These are phyloP conservation scores for Zapus hudsonius DNA, from an alignment of 2,113 vertebrate genomes.

Conservation along the genomic window DNA sequence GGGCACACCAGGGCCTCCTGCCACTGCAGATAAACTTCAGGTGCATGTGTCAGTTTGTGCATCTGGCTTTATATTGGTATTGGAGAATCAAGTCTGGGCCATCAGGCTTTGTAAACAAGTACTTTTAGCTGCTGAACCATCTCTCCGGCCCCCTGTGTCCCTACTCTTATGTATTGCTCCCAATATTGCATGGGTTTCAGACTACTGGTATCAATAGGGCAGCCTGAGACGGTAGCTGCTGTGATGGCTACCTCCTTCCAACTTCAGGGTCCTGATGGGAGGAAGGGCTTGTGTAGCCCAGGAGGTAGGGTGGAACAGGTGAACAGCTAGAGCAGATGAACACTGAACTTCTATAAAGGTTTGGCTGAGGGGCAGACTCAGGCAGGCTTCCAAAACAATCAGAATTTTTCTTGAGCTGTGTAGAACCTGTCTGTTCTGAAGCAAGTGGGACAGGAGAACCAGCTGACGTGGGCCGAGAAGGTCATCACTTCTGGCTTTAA, in stretches of 20 bases:
- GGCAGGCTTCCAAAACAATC: neutral
- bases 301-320: neutral
- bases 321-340: neutral
- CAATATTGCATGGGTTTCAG: neutral
- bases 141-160: neutral
- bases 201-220: neutral
- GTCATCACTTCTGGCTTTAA: slow-evolving; percentile 91
- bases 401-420: slow-evolving; percentile 47
- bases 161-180: neutral
- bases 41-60: too few species aligned
- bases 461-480: slow-evolving; percentile 91
- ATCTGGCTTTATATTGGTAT: too few species aligned
- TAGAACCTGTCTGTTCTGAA: slow-evolving; percentile 92
- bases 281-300: neutral
- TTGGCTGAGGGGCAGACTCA: neutral
- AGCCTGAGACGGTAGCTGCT: neutral
- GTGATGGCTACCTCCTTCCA: neutral
- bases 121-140: too few species aligned
- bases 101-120: too few species aligned
- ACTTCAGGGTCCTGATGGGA: neutral
- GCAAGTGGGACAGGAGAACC: slow-evolving; percentile 90
- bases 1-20: too few species aligned
- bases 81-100: too few species aligned
- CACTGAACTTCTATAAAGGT: neutral
- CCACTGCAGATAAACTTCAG: too few species aligned